phyloP scores from a whole-genome alignment of 2,113 vertebrate species.

The Cyanoramphus novaezelandiae region DNA sequence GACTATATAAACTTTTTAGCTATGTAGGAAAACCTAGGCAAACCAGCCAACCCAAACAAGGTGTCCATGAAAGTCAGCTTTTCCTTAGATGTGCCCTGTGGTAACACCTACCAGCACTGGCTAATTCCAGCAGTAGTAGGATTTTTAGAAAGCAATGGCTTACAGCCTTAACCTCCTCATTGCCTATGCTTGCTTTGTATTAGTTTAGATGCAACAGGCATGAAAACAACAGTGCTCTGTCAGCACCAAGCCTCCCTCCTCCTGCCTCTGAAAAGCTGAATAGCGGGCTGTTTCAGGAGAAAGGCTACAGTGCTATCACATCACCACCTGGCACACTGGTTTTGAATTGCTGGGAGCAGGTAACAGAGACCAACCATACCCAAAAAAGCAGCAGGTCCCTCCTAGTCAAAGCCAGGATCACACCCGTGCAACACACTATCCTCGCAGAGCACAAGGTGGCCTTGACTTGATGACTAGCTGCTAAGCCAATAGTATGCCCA shows the following conservation, averaged over 20 bases:
- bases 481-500: accelerated
- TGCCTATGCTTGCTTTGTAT: background rate
- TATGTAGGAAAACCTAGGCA: background rate
- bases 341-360: background rate
- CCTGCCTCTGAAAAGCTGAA: background rate
- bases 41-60: background rate
- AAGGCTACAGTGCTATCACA: background rate
- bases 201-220: background rate
- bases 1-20: background rate
- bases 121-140: background rate
- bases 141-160: background rate
- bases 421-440: background rate
- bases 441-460: background rate
- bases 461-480: background rate
- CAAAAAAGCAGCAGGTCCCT: background rate
- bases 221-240: background rate
- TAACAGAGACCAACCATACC: background rate
- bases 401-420: background rate
- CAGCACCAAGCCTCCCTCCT: background rate
- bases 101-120: background rate
- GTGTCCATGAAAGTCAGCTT: background rate
- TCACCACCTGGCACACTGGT: background rate
- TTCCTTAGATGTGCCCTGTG: background rate
- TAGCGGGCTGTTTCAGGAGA: background rate
- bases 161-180: background rate